A percentile compares a stretch with the other conserved stretches of the same genome.
phyloP scores from a whole-genome alignment of 2,113 vertebrate species.

The Engraulis encrasicolus region DNA sequence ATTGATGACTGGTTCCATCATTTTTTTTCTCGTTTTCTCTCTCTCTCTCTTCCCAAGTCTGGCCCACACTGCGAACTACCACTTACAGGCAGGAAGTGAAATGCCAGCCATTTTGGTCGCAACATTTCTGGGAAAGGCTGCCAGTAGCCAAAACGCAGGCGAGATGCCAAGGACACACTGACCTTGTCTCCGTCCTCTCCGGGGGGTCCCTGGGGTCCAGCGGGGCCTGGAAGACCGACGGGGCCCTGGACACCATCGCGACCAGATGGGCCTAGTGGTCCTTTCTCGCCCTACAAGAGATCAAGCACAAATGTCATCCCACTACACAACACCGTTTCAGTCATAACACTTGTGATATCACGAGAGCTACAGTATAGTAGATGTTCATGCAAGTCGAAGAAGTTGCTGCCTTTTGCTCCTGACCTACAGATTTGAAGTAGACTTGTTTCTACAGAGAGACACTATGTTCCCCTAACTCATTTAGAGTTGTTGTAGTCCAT shows the following conservation, averaged over 20 bases:
- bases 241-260: conserved; percentile 95
- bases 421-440: too few relatives aligned
- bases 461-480: too few relatives aligned
- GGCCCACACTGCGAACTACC: not conserved
- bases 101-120: not conserved
- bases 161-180: conserved; percentile 24
- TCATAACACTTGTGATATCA: not conserved
- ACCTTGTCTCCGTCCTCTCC: conserved; percentile 99
- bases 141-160: not conserved
- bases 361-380: too few relatives aligned
- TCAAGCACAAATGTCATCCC: conserved; percentile 44
- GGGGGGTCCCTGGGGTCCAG: conserved; percentile 92
- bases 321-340: not conserved
- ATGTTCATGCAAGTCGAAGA: too few relatives aligned
- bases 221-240: conserved; percentile 93
- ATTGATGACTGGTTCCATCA: conserved; percentile 49
- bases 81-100: conserved; percentile 6
- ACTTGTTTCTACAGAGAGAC: too few relatives aligned
- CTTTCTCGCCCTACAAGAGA: conserved; percentile 90
- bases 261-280: conserved; percentile 92
- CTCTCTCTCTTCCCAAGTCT: too few relatives aligned
- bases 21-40: not conserved
- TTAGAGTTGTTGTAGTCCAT: too few relatives aligned
- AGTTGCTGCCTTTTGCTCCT: too few relatives aligned
- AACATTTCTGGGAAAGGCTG: not conserved